Percentiles rank a stretch among this genome's conserved stretches.
These are phyloP conservation scores for Piaya cayana DNA, from an alignment of 2,113 vertebrate genomes.

Conservation along the genomic window DNA sequence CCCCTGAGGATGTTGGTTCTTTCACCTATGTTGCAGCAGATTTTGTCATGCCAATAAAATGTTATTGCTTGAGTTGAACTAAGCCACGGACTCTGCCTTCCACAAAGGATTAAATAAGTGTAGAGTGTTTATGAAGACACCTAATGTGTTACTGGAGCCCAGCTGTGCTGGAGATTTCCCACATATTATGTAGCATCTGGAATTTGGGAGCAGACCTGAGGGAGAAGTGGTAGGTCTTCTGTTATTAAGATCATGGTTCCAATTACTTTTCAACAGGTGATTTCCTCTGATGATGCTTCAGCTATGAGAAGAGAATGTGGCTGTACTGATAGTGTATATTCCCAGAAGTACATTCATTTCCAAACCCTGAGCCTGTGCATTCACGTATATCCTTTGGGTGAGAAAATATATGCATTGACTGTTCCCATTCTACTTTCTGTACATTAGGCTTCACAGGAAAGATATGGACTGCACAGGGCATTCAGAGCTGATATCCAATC, in stretches of 20 bases:
- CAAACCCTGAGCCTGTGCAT: not conserved
- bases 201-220: not conserved
- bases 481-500: not conserved
- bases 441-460: not conserved
- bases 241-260: not conserved
- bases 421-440: not conserved
- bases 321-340: not conserved
- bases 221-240: not conserved
- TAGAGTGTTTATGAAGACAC: not conserved
- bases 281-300: not conserved
- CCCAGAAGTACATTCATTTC: not conserved
- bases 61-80: not conserved
- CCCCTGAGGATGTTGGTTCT: not conserved
- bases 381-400: not conserved
- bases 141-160: not conserved
- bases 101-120: not conserved
- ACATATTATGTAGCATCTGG: not conserved
- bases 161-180: not conserved
- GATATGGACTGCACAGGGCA: fast-evolving
- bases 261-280: not conserved
- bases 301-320: not conserved
- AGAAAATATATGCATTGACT: not conserved
- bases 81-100: not conserved
- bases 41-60: not conserved
- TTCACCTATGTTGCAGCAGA: not conserved